Conservation (phyloP, 2,888 invertebrate species). For the Sisyra nigra region DNA sequence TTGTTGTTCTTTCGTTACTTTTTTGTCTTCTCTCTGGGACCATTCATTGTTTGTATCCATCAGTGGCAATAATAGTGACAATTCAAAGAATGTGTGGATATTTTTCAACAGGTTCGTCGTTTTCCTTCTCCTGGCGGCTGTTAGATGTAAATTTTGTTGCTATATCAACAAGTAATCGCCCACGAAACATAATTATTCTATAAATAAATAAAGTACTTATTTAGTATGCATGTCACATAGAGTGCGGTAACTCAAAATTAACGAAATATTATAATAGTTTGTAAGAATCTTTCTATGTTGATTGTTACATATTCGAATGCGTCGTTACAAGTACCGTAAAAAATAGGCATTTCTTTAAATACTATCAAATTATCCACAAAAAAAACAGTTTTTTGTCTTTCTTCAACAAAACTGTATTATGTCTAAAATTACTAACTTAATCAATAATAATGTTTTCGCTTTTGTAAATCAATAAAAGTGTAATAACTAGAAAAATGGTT, state of each 20-base stretch:
- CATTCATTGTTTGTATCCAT: slow-evolving; percentile 2
- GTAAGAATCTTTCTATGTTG: neutral
- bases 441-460: neutral
- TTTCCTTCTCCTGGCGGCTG: slow-evolving; percentile 7
- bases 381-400: neutral
- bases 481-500: too few relatives aligned
- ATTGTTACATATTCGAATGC: neutral
- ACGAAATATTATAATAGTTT: neutral
- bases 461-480: too few relatives aligned
- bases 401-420: neutral
- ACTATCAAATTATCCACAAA: neutral
- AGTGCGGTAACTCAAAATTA: neutral
- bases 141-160: slow-evolving; percentile 10
- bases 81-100: too few relatives aligned
- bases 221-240: neutral
- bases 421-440: neutral
- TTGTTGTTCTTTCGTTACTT: slow-evolving; percentile 2
- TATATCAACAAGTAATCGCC: slow-evolving; percentile 10
- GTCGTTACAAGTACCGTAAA: neutral
- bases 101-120: neutral
- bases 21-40: neutral
- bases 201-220: slow-evolving; percentile 9
- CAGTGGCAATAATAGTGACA: neutral
- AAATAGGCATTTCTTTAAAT: neutral
- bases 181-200: slow-evolving; percentile 10